Base-by-base conservation (phyloP, 2,113 vertebrate species). In the Albula glossodonta region DNA sequence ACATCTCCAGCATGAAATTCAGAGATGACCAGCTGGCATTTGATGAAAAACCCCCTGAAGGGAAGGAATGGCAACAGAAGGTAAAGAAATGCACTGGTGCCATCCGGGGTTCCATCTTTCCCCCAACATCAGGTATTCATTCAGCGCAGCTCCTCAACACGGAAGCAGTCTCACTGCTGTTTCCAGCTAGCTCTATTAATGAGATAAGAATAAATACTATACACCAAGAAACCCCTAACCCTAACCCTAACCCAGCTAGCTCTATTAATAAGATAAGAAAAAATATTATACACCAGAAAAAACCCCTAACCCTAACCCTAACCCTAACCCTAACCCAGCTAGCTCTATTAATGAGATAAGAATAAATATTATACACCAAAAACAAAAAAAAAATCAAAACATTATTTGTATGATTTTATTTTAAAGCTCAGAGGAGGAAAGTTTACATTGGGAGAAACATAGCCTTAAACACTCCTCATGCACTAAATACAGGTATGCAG, bases 1-100 rank as follows among this genome's bases (percentile, higher is more conserved):
- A 52, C 83, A 81, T 84, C 52, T 88, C 85, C 81, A 74, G 78
- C 50, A 22, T 86, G 83, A 25, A 81, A 83, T 86, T 88, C 82
- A 83, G 87, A 88, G 89, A 88, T 88, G 85, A 88, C 86, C 86
- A 48, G 85, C 63, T 60, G 74, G 57, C 83, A 82, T 78, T 86
- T 87, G 51, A 81, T 85, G 83, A 83, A 70, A 82, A 51, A 17
- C 9, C 79, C 83, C 89, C 2, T 82, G 87, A 83, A 52, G 41
- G 41, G 41, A 2, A 25, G 84, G 83, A 88, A 53, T 83, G 51
- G 48, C 12, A 78, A 60, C 57, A 74, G 82, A 83, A 80, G 86
- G 66, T 83, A 83, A 77, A 49, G 81, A 82, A 86, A 84, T 83
- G 66, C 56, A 81, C 85, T 89, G 78, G 78, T 83, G 63, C 81